Evolutionary conservation across 2,888 invertebrate species (phyloP), one percentile per base, ranked within the genome.

Genomic region (Oligia fasciuncula): DNA sequence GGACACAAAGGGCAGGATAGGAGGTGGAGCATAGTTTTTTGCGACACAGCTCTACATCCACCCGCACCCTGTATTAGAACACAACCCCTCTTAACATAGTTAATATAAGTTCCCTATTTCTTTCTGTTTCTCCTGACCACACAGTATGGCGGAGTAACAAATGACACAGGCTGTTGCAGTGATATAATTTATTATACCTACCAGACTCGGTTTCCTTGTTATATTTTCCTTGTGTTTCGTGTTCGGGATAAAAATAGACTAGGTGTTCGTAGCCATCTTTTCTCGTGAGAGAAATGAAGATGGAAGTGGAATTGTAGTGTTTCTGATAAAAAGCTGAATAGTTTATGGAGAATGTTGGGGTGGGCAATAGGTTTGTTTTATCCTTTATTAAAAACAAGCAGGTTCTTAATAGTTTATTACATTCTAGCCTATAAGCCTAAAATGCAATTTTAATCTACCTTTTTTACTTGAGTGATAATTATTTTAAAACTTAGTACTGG

Each of bases 211-310:
- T 66, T 83, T 77, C 57, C 66, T 85, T 51, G 62, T 83, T 57
- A 66, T 66, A 73, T 86, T 73, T 83, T 70, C 83, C 70, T 71
- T 66, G 43, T 84, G n/a, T 65, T 83, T 54, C 77, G 35, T 74
- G 54, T 71, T 73, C 29, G 6, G 14, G 43, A 6, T 77, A 68
- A 60, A 79, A 84, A 79, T 79, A 74, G 43, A 80, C 14, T 57
- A n/a, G 11, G 51, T 43, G 29, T 77, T 23, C 63, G 35, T n/a
- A 14, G 46, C n/a, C 9, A 43, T 80, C 4, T 63, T 68, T 80
- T 62, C 51, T 74, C 4, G 19, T 4, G 9, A 5, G 6, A 35
- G 2, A 81, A 19, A 51, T 66, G 40, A 23, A n/a, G 8, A 54
- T 46, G 51, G 6, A 2, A 6, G 60, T 3, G 13, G 4, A 19